Evolutionary conservation across 2,113 vertebrate genomes (phyloP), one percentile per base, ranked within the genome.

Genomic region (Pachyramphus minor): DNA sequence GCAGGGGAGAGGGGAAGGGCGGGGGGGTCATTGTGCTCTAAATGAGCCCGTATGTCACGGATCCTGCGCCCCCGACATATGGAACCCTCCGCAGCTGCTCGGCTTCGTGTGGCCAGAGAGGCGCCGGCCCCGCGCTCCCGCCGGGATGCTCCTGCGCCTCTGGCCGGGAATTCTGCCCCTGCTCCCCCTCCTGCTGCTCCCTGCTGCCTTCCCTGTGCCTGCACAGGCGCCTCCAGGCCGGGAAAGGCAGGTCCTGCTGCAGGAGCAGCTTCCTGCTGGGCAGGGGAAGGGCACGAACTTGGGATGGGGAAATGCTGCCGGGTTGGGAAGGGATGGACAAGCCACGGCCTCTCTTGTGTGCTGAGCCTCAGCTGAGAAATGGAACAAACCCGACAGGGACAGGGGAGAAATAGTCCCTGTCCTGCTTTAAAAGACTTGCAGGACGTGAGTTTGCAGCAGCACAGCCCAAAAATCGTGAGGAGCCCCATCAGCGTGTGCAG

Each of bases 51-150:
- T 96, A 90, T 97, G 96, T 95, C 91, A 89, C 35, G 59, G 92
- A 84, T 75, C 86, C 90, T 89, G 82, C 67, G 82, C 92, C 91
- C 75, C 62, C 47, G 84, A 91, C 97, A 94, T 87, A 96, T 96
- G 97, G 94, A 95, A 87, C 52, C 92, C 94, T 92, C 96, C 97
- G 44, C 94, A 94, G 95, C 88, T 94, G 95, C 94, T 91, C 55
- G 52, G 74, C 87, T 82, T 66, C 47, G 53, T 52, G 75, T 33
- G 69, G 42, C 89, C 95, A 84, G 75, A 78, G 44, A 81, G 93
- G 42, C 7, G 23, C 69, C 35, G 91, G 84, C 77, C 75, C 73
- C 56, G 8, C 0, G 45, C 5, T 92, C 92, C 94, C 94, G 19
- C 49, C 19, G 84, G 94, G 91, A 91, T 1, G 6, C 66, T n/a